Base-by-base conservation (phyloP, 2,113 vertebrate genomes). In the Atractosteus spatula region DNA sequence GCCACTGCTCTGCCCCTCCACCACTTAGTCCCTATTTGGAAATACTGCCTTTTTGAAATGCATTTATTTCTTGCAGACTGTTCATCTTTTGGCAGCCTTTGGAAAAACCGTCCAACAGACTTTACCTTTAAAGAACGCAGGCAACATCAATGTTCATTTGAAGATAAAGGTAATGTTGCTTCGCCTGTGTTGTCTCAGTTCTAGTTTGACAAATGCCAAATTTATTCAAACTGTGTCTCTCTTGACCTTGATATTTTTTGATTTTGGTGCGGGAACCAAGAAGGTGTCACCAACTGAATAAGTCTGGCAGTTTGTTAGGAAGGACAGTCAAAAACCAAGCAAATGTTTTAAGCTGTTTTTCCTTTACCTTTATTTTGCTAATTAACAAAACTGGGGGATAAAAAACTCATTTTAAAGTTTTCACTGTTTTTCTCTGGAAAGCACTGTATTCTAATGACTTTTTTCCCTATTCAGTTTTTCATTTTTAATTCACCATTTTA, bases 41-140 rank as follows among this genome's bases (percentile, higher is more conserved):
- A 11, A 51, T 41, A 13, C 69, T 44, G 4, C 11, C 62, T 65
- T 3, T 74, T 62, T 77, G 12, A 63, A 14, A 63, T 17, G 16
- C 74, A 59, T 69, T 59, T 29, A 51, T 72, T 13, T n/a, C 73
- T 78, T 90, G 44, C 80, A 99, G 97, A 93, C 87, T 45, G 81
- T 99, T 17, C 80, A 78, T 79, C 86, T 99, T 56, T 89, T 80
- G 70, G 72, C 93, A 66, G 77, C 63, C 44, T 74, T 92, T 81
- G 91, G 91, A 83, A 93, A 92, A 77, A 90, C 87, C 72, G 77
- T 85, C 73, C 91, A 89, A 72, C 94, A 94, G 78, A 89, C 83
- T 3, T 86, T 99, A 74, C 96, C 96, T 0, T 87, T 99, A 84
- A 95, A 94, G 88, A 99, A 99, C 88, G 94, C 95, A 77, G 97